A percentile compares a stretch with the other conserved stretches of the same genome.
These are phyloP conservation scores for Drosophila yakuba DNA, from an alignment of 1,140 invertebrate genomes.

Conservation along the genomic window DNA sequence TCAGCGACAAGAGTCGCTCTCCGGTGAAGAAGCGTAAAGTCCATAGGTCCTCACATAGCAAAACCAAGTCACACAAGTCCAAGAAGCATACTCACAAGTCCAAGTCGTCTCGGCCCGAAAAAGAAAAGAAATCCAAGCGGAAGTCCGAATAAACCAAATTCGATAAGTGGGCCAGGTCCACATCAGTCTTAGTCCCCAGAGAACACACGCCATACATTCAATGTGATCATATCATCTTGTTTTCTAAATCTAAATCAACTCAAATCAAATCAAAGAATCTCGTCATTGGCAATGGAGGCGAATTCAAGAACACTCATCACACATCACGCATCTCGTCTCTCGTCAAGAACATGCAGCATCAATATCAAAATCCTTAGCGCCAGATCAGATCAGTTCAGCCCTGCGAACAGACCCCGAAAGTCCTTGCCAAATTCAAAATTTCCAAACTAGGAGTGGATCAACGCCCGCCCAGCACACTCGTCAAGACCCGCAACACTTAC, in stretches of 20 bases:
- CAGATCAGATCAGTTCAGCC: conserved; percentile 55
- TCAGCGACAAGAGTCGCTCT: conserved; percentile 53
- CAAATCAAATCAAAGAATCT: conserved; percentile 8
- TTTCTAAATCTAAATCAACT: not conserved
- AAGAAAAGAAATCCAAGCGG: conserved; percentile 53
- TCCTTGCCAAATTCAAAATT: conserved; percentile 22
- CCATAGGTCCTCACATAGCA: conserved; percentile 56
- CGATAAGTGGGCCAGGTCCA: conserved; percentile 11
- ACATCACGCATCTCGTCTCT: not conserved
- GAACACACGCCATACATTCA: not conserved
- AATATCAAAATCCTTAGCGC: conserved; percentile 21
- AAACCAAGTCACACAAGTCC: conserved; percentile 64
- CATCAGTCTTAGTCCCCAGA: not conserved
- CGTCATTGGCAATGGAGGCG: conserved; percentile 23
- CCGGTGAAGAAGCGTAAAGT: conserved; percentile 59
- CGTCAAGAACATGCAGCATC: conserved; percentile 3
- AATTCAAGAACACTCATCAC: conserved; percentile 3
- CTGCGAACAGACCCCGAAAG: not conserved
- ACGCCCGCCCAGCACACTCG: not conserved
- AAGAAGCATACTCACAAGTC: conserved; percentile 70
- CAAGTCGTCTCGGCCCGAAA: conserved; percentile 54
- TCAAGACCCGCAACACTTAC: not conserved
- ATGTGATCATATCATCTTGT: no score
- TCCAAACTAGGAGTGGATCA: conserved; percentile 2
- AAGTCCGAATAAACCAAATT: conserved; percentile 30